Percentiles rank a stretch among this genome's conserved stretches.
Conservation (phyloP, 2,113 vertebrate species). For the Tylochromis polylepis region DNA sequence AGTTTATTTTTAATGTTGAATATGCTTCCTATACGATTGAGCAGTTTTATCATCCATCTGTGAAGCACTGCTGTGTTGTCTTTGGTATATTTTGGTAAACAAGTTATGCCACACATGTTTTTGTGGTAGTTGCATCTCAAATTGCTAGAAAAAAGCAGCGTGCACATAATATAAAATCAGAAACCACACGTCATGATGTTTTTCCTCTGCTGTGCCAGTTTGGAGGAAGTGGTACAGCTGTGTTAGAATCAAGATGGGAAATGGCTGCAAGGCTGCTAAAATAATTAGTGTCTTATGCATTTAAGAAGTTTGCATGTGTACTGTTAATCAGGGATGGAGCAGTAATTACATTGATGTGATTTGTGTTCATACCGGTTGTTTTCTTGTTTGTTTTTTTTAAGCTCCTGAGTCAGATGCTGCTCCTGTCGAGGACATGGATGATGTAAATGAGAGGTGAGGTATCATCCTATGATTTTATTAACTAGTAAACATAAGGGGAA, state of each 20-base stretch:
- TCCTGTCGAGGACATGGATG: constrained; percentile 3
- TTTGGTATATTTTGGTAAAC: not conserved
- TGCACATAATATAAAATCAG: not conserved
- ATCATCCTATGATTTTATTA: not conserved
- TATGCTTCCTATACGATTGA: not conserved
- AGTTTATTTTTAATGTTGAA: not conserved
- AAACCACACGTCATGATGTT: not conserved
- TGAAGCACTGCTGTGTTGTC: not conserved
- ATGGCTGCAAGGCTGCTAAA: not conserved
- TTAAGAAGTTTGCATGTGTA: not conserved
- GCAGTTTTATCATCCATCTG: not conserved
- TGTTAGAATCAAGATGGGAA: not conserved
- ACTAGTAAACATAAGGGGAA: not conserved
- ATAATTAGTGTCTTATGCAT: not conserved
- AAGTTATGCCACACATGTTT: not conserved
- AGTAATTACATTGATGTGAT: not conserved
- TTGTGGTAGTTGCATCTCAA: not conserved
- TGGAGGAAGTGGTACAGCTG: not conserved
- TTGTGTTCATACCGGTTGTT: not conserved
- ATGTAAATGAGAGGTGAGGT: constrained; percentile 37
- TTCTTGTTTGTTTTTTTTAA: not conserved
- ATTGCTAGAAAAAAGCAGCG: not conserved
- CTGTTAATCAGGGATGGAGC: not conserved
- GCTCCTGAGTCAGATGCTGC: constrained; percentile 1
- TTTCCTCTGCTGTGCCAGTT: not conserved